Percentiles rank a stretch among this genome's conserved stretches.
These are phyloP conservation scores for Leucophenga varia DNA, from an alignment of 1,140 invertebrate species.

Conservation along the genomic window DNA sequence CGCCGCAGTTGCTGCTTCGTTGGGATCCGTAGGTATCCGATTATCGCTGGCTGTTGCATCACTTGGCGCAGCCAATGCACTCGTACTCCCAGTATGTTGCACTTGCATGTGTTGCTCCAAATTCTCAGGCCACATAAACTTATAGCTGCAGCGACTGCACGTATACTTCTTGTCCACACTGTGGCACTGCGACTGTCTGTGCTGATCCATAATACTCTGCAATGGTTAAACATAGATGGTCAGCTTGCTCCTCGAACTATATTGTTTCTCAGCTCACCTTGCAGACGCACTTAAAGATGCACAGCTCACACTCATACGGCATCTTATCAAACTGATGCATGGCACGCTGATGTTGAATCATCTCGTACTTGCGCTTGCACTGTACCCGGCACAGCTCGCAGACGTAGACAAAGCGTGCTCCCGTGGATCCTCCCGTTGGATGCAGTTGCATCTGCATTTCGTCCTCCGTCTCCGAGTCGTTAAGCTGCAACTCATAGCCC, in stretches of 20 bases:
- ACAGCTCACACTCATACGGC: constrained; percentile 41
- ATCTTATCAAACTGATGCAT: constrained; percentile 47
- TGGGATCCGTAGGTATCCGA: too few species aligned
- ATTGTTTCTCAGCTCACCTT: too few species aligned
- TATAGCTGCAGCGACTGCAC: constrained; percentile 58
- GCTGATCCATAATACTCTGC: constrained; percentile 44
- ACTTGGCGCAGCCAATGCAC: constrained; percentile 4
- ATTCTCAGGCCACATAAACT: constrained; percentile 59
- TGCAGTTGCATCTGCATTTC: constrained; percentile 51
- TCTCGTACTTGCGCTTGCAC: constrained; percentile 54
- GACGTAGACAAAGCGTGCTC: constrained; percentile 25
- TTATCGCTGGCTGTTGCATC: background rate
- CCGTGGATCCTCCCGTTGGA: background rate
- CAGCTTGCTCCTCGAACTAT: too few species aligned
- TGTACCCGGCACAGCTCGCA: constrained; percentile 58
- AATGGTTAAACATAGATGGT: too few species aligned
- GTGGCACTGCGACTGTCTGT: constrained; percentile 32
- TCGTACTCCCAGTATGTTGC: constrained; percentile 55
- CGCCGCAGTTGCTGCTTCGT: constrained; percentile 55
- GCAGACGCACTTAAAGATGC: constrained; percentile 45
- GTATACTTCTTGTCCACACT: constrained; percentile 42
- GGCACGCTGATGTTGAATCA: constrained; percentile 44
- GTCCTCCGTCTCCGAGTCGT: constrained; percentile 48
- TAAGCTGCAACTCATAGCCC: constrained; percentile 39
- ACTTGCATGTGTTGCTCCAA: constrained; percentile 57